Conservation (phyloP, 2,888 invertebrate species). For the Pseudococcus jackbeardsleyi region DNA sequence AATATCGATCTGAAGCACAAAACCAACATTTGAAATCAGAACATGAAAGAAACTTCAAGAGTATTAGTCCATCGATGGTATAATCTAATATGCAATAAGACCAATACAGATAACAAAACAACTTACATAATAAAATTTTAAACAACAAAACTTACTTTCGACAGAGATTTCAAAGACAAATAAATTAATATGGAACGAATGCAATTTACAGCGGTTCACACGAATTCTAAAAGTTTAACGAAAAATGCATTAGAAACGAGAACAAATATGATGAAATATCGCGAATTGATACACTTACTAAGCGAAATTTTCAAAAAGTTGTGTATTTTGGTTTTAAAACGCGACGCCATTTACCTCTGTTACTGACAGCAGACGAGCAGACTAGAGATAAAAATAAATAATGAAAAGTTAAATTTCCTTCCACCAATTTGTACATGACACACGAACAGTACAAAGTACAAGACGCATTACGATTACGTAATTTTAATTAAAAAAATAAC, state of each 20-base stretch:
- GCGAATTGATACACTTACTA: background rate
- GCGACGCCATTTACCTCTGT: constrained; percentile 44
- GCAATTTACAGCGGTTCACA: background rate
- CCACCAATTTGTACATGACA: background rate
- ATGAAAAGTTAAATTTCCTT: no score
- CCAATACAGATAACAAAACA: background rate
- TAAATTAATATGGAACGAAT: background rate
- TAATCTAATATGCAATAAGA: background rate
- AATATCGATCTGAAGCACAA: background rate
- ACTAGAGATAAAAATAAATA: background rate
- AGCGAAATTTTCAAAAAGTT: background rate
- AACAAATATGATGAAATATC: background rate
- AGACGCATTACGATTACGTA: background rate
- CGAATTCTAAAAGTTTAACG: constrained; percentile 4
- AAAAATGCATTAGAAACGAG: constrained; percentile 2
- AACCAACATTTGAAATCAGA: background rate
- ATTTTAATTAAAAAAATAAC: background rate
- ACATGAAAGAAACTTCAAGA: background rate
- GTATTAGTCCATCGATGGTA: background rate
- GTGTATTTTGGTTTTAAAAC: background rate
- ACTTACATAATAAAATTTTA: background rate
- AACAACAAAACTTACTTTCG: background rate
- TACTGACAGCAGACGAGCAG: constrained; percentile 28
- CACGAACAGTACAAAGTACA: background rate
- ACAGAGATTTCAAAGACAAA: background rate